Evolutionary conservation across 1,140 invertebrate genomes (phyloP), one percentile per base, ranked within the genome.

Genomic region (Ostrea denselamellosa): DNA sequence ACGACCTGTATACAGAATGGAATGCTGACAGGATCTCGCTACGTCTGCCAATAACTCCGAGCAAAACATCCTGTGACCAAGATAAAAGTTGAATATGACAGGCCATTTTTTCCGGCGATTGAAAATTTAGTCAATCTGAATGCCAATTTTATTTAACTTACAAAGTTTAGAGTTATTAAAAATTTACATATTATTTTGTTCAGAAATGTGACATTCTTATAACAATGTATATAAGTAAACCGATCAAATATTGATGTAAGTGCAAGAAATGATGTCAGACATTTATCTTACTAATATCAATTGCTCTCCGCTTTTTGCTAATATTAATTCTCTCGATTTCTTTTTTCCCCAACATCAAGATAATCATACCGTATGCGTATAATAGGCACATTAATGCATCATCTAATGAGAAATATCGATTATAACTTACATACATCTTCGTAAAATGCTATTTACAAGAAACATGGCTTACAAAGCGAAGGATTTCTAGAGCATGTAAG

Each of bases 371-470:
- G 2, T 56, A 17, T 62, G 17, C 5, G 7, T n/a, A 19, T n/a
- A 14, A 62, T 62, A 14, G 56, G 56, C 19, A 14, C 56, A 7
- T 4, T 62, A n/a, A 62, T 17, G n/a, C 56, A 77, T 12, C 25
- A 77, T 34, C 68, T 77, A 34, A 28, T 77, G 22, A 77, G 68
- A 77, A 28, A 10, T 77, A 77, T 77, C 28, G 68, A 77, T 77
- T 77, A 34, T 28, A 34, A 12, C 25, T 9, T 5, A 77, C 9
- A 9, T 44, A 44, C 34, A 44, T 44, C 34, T 2, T 5, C 5
- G 34, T 5, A 44, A 44, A 44, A 44, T 44, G 34, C 34, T 5
- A 5, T 2, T 44, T 44, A 5, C 34, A 44, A 44, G 34, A 44
- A 44, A 44, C 34, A 44, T 44, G 34, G 5, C 34, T 44, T 44